These are phyloP conservation scores for Drosophila bifasciata DNA, from an alignment of 1,140 invertebrate genomes.

Conservation along the genomic window DNA sequence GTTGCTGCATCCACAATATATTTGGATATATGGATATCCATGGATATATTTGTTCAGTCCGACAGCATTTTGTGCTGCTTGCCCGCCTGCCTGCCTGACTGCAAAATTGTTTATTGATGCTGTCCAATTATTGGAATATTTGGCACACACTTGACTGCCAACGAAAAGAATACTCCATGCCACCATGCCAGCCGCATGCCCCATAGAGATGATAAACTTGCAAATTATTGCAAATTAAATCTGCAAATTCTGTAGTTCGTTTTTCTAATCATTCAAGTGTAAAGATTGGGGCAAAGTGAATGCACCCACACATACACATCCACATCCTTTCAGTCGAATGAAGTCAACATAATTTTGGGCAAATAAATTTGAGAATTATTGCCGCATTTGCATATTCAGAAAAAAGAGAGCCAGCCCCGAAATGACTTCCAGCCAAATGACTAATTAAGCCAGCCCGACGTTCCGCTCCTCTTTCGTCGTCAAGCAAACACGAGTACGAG, in stretches of 20 bases:
- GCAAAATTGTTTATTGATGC: conserved; percentile 57
- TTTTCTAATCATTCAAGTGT: conserved; percentile 24
- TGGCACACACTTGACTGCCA: conserved; percentile 53
- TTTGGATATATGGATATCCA: no score
- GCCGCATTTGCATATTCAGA: neutral
- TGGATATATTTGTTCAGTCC: conserved; percentile 27
- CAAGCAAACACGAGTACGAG: conserved; percentile 23
- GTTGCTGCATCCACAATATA: conserved; percentile 1
- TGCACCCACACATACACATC: neutral
- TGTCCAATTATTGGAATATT: conserved; percentile 58
- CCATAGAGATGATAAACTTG: conserved; percentile 5
- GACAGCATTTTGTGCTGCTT: conserved; percentile 24
- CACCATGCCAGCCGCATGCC: no score
- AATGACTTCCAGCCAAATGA: conserved; percentile 27
- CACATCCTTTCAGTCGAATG: conserved; percentile 7
- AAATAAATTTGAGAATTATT: conserved; percentile 40
- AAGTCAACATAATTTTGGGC: conserved; percentile 24
- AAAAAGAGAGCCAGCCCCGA: neutral
- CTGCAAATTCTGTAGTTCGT: conserved; percentile 7
- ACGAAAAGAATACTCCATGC: conserved; percentile 14
- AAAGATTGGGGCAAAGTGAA: neutral
- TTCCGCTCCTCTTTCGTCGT: neutral
- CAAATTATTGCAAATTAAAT: conserved; percentile 31
- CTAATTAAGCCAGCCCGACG: conserved; percentile 51
- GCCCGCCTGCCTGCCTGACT: neutral